Evolutionary conservation across 2,888 invertebrate species (phyloP).

Genomic region (Drosophila multiciliata): DNA sequence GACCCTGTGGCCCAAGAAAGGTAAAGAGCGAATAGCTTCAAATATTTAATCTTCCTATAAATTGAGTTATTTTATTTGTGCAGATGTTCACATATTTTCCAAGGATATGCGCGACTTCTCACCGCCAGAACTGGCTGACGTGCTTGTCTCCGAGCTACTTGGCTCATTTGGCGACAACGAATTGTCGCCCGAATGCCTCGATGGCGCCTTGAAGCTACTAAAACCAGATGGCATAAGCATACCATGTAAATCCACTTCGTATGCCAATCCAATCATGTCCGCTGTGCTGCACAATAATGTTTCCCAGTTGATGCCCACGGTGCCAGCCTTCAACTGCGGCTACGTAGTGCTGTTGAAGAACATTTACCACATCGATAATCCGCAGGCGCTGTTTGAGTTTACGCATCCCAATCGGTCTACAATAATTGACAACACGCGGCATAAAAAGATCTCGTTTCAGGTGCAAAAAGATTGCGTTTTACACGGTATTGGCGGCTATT

Average conservation of each 20-base stretch:
- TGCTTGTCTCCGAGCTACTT: constrained; percentile 97
- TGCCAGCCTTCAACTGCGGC: constrained; percentile 88
- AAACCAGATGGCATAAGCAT: constrained; percentile 96
- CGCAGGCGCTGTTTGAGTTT: constrained; percentile 91
- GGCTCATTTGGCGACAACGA: constrained; percentile 99
- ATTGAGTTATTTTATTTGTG: neutral
- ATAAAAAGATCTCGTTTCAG: constrained; percentile 88
- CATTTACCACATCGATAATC: constrained; percentile 83
- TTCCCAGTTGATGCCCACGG: constrained; percentile 73
- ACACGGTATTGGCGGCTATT: constrained; percentile 98
- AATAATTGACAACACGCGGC: constrained; percentile 90
- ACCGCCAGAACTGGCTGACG: constrained; percentile 95
- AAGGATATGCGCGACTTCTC: constrained; percentile 94
- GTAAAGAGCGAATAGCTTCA: constrained; percentile 47
- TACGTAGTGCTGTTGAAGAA: constrained; percentile 93
- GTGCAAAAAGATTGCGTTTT: constrained; percentile 91
- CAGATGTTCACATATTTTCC: constrained; percentile 90
- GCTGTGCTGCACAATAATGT: constrained; percentile 94
- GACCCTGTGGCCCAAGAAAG: constrained; percentile 91
- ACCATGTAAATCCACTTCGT: constrained; percentile 95
- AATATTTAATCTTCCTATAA: neutral
- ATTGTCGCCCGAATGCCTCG: constrained; percentile 98
- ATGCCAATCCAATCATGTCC: constrained; percentile 96
- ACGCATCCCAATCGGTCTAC: constrained; percentile 93
- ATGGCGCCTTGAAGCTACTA: constrained; percentile 95